Conservation (phyloP, 2,797 vertebrate species). For the Coracias cyanogaster region DNA sequence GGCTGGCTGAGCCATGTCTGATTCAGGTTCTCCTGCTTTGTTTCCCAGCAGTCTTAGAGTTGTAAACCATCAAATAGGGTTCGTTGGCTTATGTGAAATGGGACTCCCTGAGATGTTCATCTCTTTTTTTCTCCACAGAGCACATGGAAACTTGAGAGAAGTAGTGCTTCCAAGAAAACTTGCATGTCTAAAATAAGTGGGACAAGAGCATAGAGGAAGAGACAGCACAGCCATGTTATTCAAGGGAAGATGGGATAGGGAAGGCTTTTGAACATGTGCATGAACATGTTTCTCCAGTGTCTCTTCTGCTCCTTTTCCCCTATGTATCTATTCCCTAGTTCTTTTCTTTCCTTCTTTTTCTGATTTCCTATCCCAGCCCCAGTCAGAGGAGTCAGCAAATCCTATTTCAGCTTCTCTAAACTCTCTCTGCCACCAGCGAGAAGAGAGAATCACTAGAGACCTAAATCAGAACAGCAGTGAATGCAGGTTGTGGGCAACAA, state of each 20-base stretch:
- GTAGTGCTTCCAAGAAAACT: background rate
- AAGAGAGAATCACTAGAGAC: background rate
- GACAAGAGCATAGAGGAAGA: background rate
- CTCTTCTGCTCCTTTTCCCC: background rate
- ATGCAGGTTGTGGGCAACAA: background rate
- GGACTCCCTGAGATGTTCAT: background rate
- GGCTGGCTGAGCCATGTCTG: background rate
- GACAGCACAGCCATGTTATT: background rate
- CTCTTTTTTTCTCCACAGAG: background rate
- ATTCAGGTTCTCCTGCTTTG: background rate
- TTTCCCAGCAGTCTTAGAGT: background rate
- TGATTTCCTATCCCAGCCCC: background rate
- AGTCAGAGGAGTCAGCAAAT: background rate
- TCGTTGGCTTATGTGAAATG: background rate
- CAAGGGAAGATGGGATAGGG: background rate
- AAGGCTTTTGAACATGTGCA: background rate
- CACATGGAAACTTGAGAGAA: background rate
- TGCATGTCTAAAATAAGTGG: background rate
- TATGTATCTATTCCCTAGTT: background rate
- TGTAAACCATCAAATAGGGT: background rate
- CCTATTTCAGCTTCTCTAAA: background rate
- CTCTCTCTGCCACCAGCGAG: background rate
- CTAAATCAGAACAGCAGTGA: background rate
- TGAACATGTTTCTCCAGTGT: background rate
- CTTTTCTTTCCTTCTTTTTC: background rate